Evolutionary conservation across 2,888 invertebrate species (phyloP), one percentile per base, ranked within the genome.

Genomic region (Aromia moschata): DNA sequence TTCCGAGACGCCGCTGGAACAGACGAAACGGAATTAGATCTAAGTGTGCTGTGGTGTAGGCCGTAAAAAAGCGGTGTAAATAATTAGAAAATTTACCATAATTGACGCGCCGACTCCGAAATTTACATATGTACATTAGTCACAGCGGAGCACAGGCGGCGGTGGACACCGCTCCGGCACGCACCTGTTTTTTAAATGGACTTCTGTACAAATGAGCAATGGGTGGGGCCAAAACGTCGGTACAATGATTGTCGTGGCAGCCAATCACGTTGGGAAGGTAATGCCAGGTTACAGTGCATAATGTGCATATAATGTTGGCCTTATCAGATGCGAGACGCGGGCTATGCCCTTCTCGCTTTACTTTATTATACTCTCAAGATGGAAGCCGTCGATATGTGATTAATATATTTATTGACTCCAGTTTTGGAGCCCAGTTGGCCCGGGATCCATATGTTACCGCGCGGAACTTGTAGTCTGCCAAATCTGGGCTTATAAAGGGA

Each of bases 231-330:
- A 77, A 70, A 70, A 70, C 74, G 74, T 76, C 71, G 71, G 75
- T 77, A 77, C 77, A 77, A 79, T 79, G 74, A 80, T 78, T 80
- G 80, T 80, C 78, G 77, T 75, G 72, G 72, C 78, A 76, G 74
- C 80, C 81, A 81, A 81, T 81, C 79, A 74, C 76, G 76, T 75
- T 77, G 74, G 74, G 73, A 78, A 79, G 76, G 77, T 80, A 80
- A 80, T 80, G 75, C 75, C 77, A 76, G 80, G 78, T 80, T 79
- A 76, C 75, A 75, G 76, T 80, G 79, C 79, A 79, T 74, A 79
- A 79, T 79, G 75, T 79, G 78, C 78, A 77, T 73, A 75, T 75
- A 71, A 74, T 74, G 74, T 76, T 71, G 69, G 69, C 76, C 70
- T 74, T 78, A 76, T 77, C 76, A 70, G 74, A 71, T 74, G 70